These are phyloP conservation scores for Gnathochromis pfefferi DNA, from an alignment of 2,113 vertebrate genomes.

Conservation along the genomic window DNA sequence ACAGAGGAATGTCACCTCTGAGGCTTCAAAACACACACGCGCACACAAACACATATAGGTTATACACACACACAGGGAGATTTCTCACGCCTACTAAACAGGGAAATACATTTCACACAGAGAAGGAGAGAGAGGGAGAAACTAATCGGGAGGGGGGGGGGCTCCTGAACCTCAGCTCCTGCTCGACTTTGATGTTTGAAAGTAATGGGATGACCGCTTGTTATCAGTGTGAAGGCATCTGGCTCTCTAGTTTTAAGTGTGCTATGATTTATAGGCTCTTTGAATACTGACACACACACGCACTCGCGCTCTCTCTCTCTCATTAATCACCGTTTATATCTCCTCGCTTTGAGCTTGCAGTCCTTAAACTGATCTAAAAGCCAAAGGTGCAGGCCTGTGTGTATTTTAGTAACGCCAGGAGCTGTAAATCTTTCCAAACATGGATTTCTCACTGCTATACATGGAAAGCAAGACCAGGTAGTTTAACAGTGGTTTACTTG, in stretches of 20 bases:
- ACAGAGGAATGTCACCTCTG: conserved; percentile 66
- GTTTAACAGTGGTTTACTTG: not conserved
- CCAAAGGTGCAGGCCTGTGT: conserved; percentile 32
- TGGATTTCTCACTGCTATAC: not conserved
- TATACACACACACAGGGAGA: conserved; percentile 34
- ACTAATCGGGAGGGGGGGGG: not conserved
- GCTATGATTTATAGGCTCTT: conserved; percentile 55
- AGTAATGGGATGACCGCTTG: conserved; percentile 51
- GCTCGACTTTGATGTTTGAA: conserved; percentile 45
- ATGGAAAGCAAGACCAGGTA: not conserved
- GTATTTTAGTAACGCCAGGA: not conserved
- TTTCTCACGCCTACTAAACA: conserved; percentile 56
- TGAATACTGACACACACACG: conserved; percentile 49
- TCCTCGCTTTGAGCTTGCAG: not conserved
- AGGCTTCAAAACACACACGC: conserved; percentile 42
- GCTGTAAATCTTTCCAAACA: conserved; percentile 14
- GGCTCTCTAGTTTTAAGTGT: conserved; percentile 49
- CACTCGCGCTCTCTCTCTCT: not conserved
- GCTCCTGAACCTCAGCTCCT: conserved; percentile 7
- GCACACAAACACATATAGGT: conserved; percentile 24
- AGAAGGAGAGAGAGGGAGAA: not conserved
- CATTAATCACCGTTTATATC: conserved; percentile 52
- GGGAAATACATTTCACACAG: conserved; percentile 50
- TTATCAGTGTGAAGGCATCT: conserved; percentile 64
- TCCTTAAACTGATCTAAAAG: conserved; percentile 2